These are phyloP conservation scores for Coregonus clupeaformis DNA, from an alignment of 2,113 vertebrate species.

Conservation along the genomic window DNA sequence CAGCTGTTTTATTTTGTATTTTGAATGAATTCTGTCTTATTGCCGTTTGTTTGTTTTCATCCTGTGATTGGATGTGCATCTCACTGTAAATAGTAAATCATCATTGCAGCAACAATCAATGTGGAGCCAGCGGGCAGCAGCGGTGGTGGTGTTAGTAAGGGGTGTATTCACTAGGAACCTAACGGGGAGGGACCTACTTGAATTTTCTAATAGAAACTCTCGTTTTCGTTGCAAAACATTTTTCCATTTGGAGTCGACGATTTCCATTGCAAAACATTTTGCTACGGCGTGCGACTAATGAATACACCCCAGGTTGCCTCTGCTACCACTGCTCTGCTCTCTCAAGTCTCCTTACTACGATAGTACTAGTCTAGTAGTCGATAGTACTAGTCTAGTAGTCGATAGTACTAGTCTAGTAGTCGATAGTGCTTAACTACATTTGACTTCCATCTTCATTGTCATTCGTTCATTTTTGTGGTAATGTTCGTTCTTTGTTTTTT, in stretches of 20 bases:
- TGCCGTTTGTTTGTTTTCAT: constrained; percentile 32
- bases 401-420: too few relatives aligned
- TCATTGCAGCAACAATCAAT: constrained; percentile 73
- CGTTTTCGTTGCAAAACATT: too few relatives aligned
- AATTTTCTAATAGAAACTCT: too few relatives aligned
- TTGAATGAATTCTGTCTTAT: constrained; percentile 41
- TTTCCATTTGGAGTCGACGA: too few relatives aligned
- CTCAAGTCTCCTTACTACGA: constrained; percentile 28
- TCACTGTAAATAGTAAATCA: constrained; percentile 67
- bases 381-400: too few relatives aligned
- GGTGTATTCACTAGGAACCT: too few relatives aligned
- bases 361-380: too few relatives aligned
- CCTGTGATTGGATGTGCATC: constrained; percentile 50
- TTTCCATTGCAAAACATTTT: too few relatives aligned
- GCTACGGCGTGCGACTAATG: background rate
- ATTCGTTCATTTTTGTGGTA: background rate
- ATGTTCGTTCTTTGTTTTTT: background rate
- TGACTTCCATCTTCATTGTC: constrained; percentile 39
- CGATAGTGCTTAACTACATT: constrained; percentile 29
- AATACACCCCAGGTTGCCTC: constrained; percentile 47
- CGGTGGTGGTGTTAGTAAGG: constrained; percentile 29
- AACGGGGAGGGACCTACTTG: too few relatives aligned
- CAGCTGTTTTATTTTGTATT: constrained; percentile 55
- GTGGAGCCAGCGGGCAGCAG: constrained; percentile 48
- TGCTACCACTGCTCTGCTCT: constrained; percentile 43